Conservation (phyloP, 2,797 vertebrate genomes). For the Phataginus tetradactyla region DNA sequence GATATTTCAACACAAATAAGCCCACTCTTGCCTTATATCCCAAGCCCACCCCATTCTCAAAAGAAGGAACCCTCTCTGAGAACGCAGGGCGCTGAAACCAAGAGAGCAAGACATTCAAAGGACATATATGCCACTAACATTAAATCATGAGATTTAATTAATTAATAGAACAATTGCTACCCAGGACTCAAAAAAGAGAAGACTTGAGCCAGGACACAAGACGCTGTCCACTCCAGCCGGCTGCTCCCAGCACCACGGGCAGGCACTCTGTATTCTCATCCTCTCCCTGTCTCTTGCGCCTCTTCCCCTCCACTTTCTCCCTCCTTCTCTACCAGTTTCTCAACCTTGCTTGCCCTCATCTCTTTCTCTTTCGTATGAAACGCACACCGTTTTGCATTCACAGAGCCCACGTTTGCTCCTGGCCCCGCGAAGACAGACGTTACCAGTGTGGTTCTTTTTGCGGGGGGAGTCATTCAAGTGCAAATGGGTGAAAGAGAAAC, state of each 20-base stretch:
- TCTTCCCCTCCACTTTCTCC: neutral
- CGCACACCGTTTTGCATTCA: neutral
- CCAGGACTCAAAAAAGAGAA: fast-evolving
- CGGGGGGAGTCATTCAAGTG: constrained; percentile 61
- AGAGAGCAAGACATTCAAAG: neutral
- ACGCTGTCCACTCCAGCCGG: fast-evolving
- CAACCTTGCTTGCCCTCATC: neutral
- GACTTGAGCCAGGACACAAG: neutral
- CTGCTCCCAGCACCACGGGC: fast-evolving
- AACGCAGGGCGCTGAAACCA: neutral
- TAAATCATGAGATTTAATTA: fast-evolving
- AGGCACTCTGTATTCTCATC: fast-evolving
- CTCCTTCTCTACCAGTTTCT: neutral
- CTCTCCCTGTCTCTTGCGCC: neutral
- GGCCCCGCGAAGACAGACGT: constrained; percentile 19
- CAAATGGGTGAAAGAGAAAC: constrained; percentile 77
- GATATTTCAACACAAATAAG: neutral
- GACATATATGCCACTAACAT: fast-evolving
- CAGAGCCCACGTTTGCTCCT: neutral
- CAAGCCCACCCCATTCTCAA: neutral
- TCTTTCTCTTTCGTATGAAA: neutral
- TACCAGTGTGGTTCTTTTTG: neutral
- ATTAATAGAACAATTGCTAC: fast-evolving
- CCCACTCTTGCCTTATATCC: neutral
- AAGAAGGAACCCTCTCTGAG: neutral